Evolutionary conservation across 2,113 vertebrate species (phyloP).

Genomic region (Panurus biarmicus): DNA sequence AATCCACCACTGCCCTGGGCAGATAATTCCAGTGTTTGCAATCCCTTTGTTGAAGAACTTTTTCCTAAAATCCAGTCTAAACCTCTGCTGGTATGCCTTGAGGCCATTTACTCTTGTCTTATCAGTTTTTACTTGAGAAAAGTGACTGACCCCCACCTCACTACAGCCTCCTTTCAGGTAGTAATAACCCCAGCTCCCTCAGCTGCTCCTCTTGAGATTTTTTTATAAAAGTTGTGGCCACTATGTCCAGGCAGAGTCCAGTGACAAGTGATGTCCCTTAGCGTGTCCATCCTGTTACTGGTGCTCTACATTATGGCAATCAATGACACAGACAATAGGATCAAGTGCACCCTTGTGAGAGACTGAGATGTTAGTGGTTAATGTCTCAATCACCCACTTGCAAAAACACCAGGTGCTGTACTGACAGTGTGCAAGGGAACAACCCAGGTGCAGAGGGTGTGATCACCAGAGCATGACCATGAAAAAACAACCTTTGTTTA

Average conservation of each 20-base stretch:
- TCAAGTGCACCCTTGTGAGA: neutral
- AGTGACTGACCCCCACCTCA: neutral
- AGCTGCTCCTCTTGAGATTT: neutral
- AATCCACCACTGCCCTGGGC: neutral
- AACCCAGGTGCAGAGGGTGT: neutral
- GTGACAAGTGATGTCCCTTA: neutral
- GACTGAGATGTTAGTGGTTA: neutral
- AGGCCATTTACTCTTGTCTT: neutral
- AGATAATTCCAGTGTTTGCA: neutral
- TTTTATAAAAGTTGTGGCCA: neutral
- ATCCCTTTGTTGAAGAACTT: neutral
- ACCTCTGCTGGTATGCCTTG: neutral
- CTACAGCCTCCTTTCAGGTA: neutral
- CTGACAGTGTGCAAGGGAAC: neutral
- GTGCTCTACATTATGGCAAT: neutral
- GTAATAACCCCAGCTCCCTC: no score
- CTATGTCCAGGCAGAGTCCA: neutral
- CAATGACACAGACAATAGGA: neutral
- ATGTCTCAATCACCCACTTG: neutral
- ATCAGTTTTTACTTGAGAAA: neutral
- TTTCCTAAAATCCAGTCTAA: neutral
- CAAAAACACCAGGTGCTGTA: neutral
- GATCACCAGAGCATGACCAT: no score
- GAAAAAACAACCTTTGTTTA: neutral
- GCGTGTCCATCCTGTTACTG: neutral